Base-by-base conservation (phyloP, 2,888 invertebrate genomes). In the Scaptomyza cyrtandrae region DNA sequence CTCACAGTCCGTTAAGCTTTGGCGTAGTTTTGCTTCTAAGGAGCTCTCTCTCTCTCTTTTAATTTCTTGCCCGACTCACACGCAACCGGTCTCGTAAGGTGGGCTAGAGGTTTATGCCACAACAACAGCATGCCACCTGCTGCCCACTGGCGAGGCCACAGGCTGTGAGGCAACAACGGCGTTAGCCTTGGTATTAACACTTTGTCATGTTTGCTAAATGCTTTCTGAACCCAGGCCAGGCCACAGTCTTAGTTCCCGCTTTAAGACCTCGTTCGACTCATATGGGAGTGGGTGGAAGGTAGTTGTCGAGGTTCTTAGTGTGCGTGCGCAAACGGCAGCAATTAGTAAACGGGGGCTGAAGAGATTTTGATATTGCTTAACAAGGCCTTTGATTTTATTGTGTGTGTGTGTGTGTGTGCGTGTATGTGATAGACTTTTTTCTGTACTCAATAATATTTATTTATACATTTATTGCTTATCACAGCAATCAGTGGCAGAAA, bases 381-480 rank as follows among this genome's bases (percentile, higher is more conserved):
- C 67, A 58, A 53, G 66, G 62, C 58, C 77, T 88, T 82, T 86
- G 86, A 88, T 89, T 89, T 73, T 49, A 41, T 54, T 37, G 37
- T 33, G 7, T 33, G 52, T 62, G 14, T 31, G 14, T 11, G 14
- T 16, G 16, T 81, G 37, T 11, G 7, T 33, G 52, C 59, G 14
- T 31, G 29, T 11, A 11, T 16, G 13, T 81, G 84, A 80, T 78
- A 68, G 67, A 54, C 66, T 58, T 52, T 58, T 52, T 49, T 33
- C 16, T 59, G 55, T 67, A 70, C 86, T 79, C 86, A 76, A 81
- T 87, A 84, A 87, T 75, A 87, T 89, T 89, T 84, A 89, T 88
- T 77, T 88, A 88, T 86, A 86, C 80, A 71, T 89, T 85, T 88
- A 89, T 89, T 88, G 86, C 88, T 88, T 80, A 69, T 76, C 86